Base-by-base conservation (phyloP, 2,797 vertebrate species). In the Petrocephalus sullivani region DNA sequence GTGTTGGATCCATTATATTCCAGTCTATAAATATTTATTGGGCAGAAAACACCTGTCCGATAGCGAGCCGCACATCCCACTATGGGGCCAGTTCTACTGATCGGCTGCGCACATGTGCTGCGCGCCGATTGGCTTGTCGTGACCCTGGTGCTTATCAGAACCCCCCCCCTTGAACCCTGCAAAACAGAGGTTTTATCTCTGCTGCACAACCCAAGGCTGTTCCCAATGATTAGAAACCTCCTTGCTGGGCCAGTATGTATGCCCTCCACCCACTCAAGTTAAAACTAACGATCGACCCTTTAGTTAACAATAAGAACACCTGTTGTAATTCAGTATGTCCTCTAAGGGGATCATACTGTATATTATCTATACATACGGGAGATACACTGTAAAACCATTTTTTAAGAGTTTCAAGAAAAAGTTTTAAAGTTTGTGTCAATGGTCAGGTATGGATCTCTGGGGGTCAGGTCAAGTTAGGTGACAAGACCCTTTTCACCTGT, bases 141-240 rank as follows among this genome's bases (percentile, higher is more conserved):
- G 71, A 78, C 71, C 71, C 37, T 78, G 71, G 71, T 78, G 16
- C 71, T 78, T 78, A 78, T 78, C 71, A 71, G 71, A 46, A 41
- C 71, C 71, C 41, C 28, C 28, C 28, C 71, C 71, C 71, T 41
- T 19, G 37, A 78, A 78, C 71, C 46, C 37, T 78, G 71, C 37
- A 46, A 46, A 78, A 46, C 37, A 71, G 71, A 46, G 71, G 71
- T 78, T 78, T 78, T 78, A 78, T 78, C 71, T 41, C 71, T 78
- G 37, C 71, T 46, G 33, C 71, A 78, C 71, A 71, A 71, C 16
- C 71, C 71, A 78, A 78, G 71, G 71, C 71, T 78, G 71, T 46
- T 78, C 37, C 71, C 6, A 78, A 19, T 78, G 71, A 78, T 78
- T 41, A 78, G 46, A 78, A 41, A 78, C 37, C 71, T 78, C 37